Evolutionary conservation across 2,888 invertebrate species (phyloP), one percentile per base, ranked within the genome.

Genomic region (Drosophila engyochracea): DNA sequence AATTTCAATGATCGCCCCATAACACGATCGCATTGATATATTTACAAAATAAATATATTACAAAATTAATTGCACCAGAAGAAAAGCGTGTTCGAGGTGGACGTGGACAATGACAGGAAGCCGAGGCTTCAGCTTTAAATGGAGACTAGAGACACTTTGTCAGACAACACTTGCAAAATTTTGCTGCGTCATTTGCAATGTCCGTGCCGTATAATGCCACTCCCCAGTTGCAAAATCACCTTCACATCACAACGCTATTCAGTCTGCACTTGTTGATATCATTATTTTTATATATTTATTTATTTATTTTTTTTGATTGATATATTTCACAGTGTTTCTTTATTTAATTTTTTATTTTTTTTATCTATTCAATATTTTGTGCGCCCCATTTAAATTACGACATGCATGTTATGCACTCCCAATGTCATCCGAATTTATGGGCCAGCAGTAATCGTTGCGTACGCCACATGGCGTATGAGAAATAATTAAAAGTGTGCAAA

Each of bases 91-190:
- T 35, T 41, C 19, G 57, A 68, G 31, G n/a, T 35, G 55, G 51
- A 69, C 70, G 59, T 58, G 59, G 39, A 54, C 54, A 65, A 35
- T 74, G 72, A 37, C 75, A 67, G 75, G 75, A 75, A 73, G 69
- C 60, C 14, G 54, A 49, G 35, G 37, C 71, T 71, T 53, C n/a
- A 53, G 44, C 47, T 30, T 70, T 70, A 33, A 68, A 39, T 51
- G 19, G 39, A 44, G 44, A 35, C 33, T 33, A 3, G 22, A 25
- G 57, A 44, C 49, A 51, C 41, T 39, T 57, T 6, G 22, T 55
- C 6, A 35, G 35, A 25, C 31, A 39, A 28, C 49, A 39, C 12
- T 25, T 19, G 54, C 54, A 31, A 47, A 31, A 69, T 57, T 7
- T 16, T 68, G 68, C 71, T 39, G 68, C 37, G 70, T 70, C 71